Evolutionary conservation across 1,140 invertebrate species (phyloP).

Genomic region (Aphaenogaster ashmeadi): DNA sequence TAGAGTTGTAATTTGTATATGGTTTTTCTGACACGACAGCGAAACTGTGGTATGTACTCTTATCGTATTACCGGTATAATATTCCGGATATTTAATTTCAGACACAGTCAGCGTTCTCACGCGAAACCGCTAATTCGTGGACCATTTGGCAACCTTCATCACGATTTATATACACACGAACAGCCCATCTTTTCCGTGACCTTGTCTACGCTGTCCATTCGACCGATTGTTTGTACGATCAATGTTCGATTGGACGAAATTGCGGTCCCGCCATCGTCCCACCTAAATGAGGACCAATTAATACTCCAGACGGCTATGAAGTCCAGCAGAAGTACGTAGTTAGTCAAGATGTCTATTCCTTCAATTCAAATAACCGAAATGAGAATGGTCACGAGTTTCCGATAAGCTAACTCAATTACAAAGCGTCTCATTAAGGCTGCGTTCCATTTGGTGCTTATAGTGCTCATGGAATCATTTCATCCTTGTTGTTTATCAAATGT

Average conservation of each 20-base stretch:
- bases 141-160: background rate
- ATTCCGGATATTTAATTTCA: conserved; percentile 64
- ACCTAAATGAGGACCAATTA: conserved; percentile 54
- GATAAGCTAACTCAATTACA: background rate
- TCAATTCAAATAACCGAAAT: background rate
- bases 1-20: conserved; percentile 8
- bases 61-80: conserved; percentile 24
- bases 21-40: background rate
- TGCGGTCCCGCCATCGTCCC: conserved; percentile 19
- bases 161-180: background rate
- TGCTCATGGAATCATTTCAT: no score
- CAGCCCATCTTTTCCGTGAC: background rate
- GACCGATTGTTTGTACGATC: conserved; percentile 25
- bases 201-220: background rate
- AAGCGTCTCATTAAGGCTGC: background rate
- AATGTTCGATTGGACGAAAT: conserved; percentile 53
- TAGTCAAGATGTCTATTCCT: background rate
- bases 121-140: conserved; percentile 12
- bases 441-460: no score
- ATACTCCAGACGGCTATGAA: conserved; percentile 35
- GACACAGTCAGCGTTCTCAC: conserved; percentile 19
- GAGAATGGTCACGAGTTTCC: background rate
- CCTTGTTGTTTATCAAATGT: no score
- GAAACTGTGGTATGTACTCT: background rate
- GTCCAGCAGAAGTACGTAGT: conserved; percentile 7